phyloP scores from a whole-genome alignment of 2,113 vertebrate genomes.

The Nyctereutes procyonoides region DNA sequence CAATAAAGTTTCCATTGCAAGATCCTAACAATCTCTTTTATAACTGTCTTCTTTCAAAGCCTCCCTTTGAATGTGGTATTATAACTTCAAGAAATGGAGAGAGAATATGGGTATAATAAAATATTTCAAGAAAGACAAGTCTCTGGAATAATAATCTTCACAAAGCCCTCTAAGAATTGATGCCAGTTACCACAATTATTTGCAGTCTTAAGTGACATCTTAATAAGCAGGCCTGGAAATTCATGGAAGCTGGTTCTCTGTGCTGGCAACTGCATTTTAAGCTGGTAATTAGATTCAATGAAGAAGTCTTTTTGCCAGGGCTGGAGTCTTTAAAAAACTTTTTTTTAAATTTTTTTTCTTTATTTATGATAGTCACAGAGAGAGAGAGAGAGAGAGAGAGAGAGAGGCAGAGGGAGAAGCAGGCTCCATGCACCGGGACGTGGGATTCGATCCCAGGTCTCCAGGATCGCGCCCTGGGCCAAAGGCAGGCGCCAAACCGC shows the following conservation, averaged over 20 bases:
- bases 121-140: constrained; percentile 55
- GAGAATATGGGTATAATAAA: constrained; percentile 13
- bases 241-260: not conserved
- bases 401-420: too few relatives aligned
- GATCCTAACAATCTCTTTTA: not conserved
- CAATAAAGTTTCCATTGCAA: not conserved
- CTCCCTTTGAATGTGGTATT: not conserved
- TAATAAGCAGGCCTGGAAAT: constrained; percentile 62
- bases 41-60: constrained; percentile 53
- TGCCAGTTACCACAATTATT: constrained; percentile 64
- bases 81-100: constrained; percentile 14
- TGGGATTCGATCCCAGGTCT: too few relatives aligned
- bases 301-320: not conserved
- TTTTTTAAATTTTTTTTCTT: too few relatives aligned
- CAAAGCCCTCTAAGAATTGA: constrained; percentile 16
- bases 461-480: too few relatives aligned
- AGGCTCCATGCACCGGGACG: too few relatives aligned
- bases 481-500: too few relatives aligned
- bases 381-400: too few relatives aligned
- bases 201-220: constrained; percentile 59
- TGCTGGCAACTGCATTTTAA: constrained; percentile 29
- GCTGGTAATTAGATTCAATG: not conserved
- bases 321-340: not conserved
- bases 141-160: constrained; percentile 41
- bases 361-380: too few relatives aligned